A percentile compares a stretch with the other conserved stretches of the same genome.
These are phyloP conservation scores for Pseudomyrmex dendroicus DNA, from an alignment of 1,140 invertebrate genomes.

Conservation along the genomic window DNA sequence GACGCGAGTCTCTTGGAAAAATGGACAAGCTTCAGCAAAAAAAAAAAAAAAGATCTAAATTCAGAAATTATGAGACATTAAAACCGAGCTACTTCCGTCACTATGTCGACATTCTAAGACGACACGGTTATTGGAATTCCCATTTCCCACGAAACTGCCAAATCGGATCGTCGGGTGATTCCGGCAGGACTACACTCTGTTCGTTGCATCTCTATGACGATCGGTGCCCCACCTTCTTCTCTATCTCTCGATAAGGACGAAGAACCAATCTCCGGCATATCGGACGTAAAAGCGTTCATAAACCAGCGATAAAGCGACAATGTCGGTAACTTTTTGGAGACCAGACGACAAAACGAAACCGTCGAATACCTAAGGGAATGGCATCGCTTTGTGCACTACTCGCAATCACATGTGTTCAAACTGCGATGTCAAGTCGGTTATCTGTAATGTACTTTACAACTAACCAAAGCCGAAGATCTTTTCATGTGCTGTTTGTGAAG, in stretches of 20 bases:
- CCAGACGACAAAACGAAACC: conserved; percentile 48
- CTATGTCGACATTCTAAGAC: conserved; percentile 35
- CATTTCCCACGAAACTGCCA: conserved; percentile 56
- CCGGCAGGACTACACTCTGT: conserved; percentile 44
- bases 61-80: conserved; percentile 33
- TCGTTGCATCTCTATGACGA: conserved; percentile 48
- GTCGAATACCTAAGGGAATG: conserved; percentile 29
- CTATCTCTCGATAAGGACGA: conserved; percentile 51
- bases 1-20: neutral
- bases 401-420: conserved; percentile 23
- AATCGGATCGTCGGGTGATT: conserved; percentile 55
- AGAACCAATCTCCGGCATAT: conserved; percentile 70
- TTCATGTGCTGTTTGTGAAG: too few species aligned
- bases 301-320: conserved; percentile 63
- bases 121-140: conserved; percentile 53
- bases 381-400: conserved; percentile 38
- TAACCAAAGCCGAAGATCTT: neutral
- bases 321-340: conserved; percentile 64
- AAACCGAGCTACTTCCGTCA: conserved; percentile 25
- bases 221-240: neutral
- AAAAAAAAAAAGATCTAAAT: conserved; percentile 23
- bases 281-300: conserved; percentile 65
- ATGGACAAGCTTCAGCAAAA: neutral
- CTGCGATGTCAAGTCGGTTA: conserved; percentile 19
- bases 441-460: conserved; percentile 32